Percentiles rank a stretch among this genome's conserved stretches.
Evolutionary conservation across 2,888 invertebrate genomes (phyloP).

Genomic region (Drosophila subsilvestris): DNA sequence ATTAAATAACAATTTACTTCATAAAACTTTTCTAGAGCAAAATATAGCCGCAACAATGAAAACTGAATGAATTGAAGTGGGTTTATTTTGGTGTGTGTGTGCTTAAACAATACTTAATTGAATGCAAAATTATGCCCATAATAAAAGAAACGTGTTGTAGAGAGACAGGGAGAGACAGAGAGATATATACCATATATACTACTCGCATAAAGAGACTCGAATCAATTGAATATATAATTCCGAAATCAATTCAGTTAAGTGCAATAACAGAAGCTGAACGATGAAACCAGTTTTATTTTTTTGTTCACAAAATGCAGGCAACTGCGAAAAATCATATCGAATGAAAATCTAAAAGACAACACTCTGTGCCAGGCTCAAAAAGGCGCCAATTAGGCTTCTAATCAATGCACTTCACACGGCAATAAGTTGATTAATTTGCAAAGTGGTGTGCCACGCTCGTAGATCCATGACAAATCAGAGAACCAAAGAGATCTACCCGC

Average conservation of each 20-base stretch:
- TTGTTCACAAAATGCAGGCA: neutral
- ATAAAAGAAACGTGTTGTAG: conserved; percentile 41
- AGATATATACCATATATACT: neutral
- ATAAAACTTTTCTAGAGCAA: conserved; percentile 25
- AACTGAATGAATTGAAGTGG: conserved; percentile 30
- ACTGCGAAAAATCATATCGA: conserved; percentile 6
- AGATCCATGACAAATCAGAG: conserved; percentile 13
- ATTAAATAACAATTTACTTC: conserved; percentile 14
- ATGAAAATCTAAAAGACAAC: neutral
- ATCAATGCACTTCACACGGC: conserved; percentile 21
- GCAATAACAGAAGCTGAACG: conserved; percentile 17
- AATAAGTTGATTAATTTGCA: conserved; percentile 60
- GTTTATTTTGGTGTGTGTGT: conserved; percentile 8
- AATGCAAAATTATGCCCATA: conserved; percentile 48
- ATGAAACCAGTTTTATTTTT: conserved; percentile 21
- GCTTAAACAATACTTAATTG: conserved; percentile 14
- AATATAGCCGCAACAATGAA: conserved; percentile 9
- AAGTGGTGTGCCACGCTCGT: conserved; percentile 11
- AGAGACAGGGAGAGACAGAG: neutral
- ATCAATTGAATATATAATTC: conserved; percentile 31
- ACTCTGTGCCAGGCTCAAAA: conserved; percentile 56
- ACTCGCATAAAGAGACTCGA: conserved; percentile 5
- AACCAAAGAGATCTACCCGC: conserved; percentile 7
- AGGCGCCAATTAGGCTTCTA: conserved; percentile 35
- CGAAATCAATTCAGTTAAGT: conserved; percentile 15